Percentiles rank a stretch among this genome's conserved stretches.
Evolutionary conservation across 2,888 invertebrate genomes (phyloP).

Genomic region (Pherbina coryleti): DNA sequence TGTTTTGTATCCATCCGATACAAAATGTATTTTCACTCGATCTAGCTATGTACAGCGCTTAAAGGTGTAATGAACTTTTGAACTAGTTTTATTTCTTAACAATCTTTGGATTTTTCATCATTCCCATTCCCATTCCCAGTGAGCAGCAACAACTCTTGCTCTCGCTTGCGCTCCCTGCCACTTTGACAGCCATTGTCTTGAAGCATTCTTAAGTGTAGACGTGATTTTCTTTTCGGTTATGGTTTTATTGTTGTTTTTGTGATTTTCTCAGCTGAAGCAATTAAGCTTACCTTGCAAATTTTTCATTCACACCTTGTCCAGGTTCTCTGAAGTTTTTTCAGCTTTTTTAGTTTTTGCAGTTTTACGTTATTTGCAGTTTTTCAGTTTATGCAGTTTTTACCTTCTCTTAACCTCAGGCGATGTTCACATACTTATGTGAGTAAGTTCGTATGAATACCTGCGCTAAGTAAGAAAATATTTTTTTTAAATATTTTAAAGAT

Average conservation of each 20-base stretch:
- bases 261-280: background rate
- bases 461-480: background rate
- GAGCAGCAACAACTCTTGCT: background rate
- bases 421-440: background rate
- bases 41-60: slow-evolving; percentile 30
- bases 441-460: background rate
- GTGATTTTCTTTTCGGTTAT: background rate
- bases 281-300: slow-evolving; percentile 29
- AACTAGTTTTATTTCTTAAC: slow-evolving; percentile 55
- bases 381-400: background rate
- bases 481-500: slow-evolving; percentile 3
- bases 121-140: background rate
- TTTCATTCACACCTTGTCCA: slow-evolving; percentile 14
- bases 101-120: background rate
- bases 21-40: background rate
- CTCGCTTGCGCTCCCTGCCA: background rate
- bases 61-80: slow-evolving; percentile 59
- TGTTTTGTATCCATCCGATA: background rate
- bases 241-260: background rate
- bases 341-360: background rate
- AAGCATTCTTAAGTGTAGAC: slow-evolving; percentile 12
- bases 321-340: slow-evolving; percentile 4
- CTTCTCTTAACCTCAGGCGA: background rate
- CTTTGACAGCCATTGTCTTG: background rate
- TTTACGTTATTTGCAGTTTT: background rate